Percentiles rank a stretch among this genome's conserved stretches.
Conservation (phyloP, 2,797 vertebrate genomes). For the Echiichthys vipera region DNA sequence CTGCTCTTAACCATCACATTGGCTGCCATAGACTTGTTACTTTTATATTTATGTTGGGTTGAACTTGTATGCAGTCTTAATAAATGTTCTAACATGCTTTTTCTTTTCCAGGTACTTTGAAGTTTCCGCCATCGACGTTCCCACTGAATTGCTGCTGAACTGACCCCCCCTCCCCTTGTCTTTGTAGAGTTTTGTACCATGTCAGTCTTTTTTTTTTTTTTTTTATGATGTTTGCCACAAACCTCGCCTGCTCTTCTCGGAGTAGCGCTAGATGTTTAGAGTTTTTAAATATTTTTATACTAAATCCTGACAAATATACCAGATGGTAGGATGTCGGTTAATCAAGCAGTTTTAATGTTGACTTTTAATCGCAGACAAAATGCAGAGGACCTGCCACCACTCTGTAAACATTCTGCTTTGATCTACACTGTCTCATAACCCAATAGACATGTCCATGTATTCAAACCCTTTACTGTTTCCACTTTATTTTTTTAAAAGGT, state of each 20-base stretch:
- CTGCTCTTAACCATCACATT: too few species aligned
- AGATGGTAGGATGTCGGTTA: constrained; percentile 44
- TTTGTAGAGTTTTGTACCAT: constrained; percentile 30
- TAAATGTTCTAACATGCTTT: neutral
- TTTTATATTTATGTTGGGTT: neutral
- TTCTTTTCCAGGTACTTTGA: constrained; percentile 86
- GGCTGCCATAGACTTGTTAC: too few species aligned
- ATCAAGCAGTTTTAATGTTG: constrained; percentile 67
- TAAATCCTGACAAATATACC: constrained; percentile 59
- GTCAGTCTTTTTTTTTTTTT: neutral
- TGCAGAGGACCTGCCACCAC: constrained; percentile 2
- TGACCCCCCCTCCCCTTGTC: constrained; percentile 43
- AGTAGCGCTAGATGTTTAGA: constrained; percentile 58
- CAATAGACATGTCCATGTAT: constrained; percentile 24
- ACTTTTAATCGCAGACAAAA: constrained; percentile 55
- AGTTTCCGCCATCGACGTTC: constrained; percentile 90
- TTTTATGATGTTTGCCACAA: constrained; percentile 36
- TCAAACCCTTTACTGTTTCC: too few species aligned
- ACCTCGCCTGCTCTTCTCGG: constrained; percentile 64
- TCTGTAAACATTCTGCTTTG: constrained; percentile 23
- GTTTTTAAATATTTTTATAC: constrained; percentile 74
- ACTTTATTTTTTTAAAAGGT: neutral
- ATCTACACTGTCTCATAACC: constrained; percentile 5
- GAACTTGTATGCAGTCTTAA: neutral
- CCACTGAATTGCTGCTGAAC: constrained; percentile 86